These are phyloP conservation scores for Notospermus geniculatus DNA, from an alignment of 1,140 invertebrate species.

Conservation along the genomic window DNA sequence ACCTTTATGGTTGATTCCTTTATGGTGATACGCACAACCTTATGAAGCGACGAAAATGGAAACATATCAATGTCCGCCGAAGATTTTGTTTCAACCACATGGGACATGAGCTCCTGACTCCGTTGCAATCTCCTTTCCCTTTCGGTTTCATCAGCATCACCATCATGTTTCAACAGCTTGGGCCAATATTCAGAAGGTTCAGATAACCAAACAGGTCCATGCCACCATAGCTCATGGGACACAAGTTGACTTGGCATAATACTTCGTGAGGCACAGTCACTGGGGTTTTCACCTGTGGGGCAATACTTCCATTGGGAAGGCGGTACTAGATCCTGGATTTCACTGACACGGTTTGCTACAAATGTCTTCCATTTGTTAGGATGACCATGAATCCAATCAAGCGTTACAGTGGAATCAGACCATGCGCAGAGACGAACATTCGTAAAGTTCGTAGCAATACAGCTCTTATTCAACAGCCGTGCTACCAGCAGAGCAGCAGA, in stretches of 20 bases:
- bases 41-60: neutral
- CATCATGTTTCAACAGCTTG: neutral
- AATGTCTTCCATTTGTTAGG: neutral
- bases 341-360: conserved; percentile 1
- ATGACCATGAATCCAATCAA: neutral
- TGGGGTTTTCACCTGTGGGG: neutral
- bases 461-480: no score
- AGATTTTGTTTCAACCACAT: neutral
- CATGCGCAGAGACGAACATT: neutral
- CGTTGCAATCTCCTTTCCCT: neutral
- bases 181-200: neutral
- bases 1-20: no score
- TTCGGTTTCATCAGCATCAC: neutral
- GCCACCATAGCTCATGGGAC: neutral
- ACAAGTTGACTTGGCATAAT: neutral
- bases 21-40: neutral
- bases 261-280: conserved; percentile 1
- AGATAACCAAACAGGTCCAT: neutral
- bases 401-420: neutral
- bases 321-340: neutral
- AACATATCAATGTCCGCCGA: neutral
- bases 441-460: no score
- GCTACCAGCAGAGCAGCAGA: no score
- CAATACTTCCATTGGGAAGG: neutral
- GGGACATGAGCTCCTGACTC: neutral